phyloP scores from a whole-genome alignment of 1,140 invertebrate genomes.

The Elymnias hypermnestra region DNA sequence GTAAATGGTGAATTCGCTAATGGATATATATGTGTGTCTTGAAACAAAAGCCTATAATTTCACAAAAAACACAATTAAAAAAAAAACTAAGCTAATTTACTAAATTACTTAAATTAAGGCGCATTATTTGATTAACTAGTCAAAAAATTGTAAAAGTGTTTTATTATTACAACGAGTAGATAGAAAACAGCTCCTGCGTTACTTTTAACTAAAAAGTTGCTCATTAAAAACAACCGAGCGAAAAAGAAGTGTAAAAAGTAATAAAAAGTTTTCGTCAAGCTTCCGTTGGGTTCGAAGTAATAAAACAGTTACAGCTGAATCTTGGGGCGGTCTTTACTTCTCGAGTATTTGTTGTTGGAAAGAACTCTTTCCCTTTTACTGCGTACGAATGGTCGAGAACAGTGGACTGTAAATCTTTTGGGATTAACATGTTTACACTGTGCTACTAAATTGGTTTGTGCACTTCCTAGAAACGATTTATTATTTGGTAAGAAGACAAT shows the following conservation, averaged over 20 bases:
- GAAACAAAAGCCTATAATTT: too few relatives aligned
- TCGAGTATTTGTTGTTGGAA: constrained; percentile 29
- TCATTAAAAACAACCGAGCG: too few relatives aligned
- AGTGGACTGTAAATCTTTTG: constrained; percentile 29
- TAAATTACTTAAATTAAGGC: too few relatives aligned
- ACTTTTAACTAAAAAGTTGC: too few relatives aligned
- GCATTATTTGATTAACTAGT: too few relatives aligned
- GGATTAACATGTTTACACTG: constrained; percentile 25
- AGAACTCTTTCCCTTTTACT: constrained; percentile 33
- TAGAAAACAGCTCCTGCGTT: too few relatives aligned
- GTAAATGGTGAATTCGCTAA: too few relatives aligned
- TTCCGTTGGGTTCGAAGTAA: constrained; percentile 44
- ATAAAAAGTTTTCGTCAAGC: constrained; percentile 34
- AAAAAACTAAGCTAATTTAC: too few relatives aligned
- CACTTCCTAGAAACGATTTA: constrained; percentile 14
- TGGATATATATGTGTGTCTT: too few relatives aligned
- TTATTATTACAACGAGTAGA: too few relatives aligned
- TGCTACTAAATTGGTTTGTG: constrained; percentile 16
- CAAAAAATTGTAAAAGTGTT: too few relatives aligned
- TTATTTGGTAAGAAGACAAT: constrained; percentile 4
- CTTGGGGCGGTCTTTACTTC: constrained; percentile 35
- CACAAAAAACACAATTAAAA: too few relatives aligned
- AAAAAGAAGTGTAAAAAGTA: constrained; percentile 31
- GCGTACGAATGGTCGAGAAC: constrained; percentile 29
- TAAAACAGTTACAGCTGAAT: constrained; percentile 59